Conservation (phyloP, 2,888 invertebrate genomes). For the Argyra leucocephala region DNA sequence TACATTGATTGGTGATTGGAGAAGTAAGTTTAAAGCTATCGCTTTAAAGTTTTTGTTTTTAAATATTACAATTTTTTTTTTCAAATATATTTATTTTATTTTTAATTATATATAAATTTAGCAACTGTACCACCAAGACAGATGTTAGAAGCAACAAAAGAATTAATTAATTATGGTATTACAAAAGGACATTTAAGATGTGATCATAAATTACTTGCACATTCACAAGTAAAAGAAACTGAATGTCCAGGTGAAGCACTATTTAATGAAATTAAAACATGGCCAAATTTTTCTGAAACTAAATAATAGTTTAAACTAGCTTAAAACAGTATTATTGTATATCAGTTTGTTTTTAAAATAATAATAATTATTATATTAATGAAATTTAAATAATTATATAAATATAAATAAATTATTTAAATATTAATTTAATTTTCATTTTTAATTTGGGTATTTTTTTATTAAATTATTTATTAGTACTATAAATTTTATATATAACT, state of each 20-base stretch:
- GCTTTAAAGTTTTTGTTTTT: slow-evolving; percentile 30
- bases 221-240: slow-evolving; percentile 52
- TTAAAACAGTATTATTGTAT: too few relatives aligned
- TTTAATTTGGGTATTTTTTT: too few relatives aligned
- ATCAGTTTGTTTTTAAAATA: too few relatives aligned
- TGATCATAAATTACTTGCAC: slow-evolving; percentile 56
- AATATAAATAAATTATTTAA: too few relatives aligned
- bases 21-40: slow-evolving; percentile 27
- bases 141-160: slow-evolving; percentile 52
- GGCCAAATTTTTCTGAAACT: slow-evolving; percentile 47
- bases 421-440: too few relatives aligned
- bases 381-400: too few relatives aligned
- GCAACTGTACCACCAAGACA: slow-evolving; percentile 49
- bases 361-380: too few relatives aligned
- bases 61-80: background rate
- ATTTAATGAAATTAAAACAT: slow-evolving; percentile 51
- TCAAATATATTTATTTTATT: background rate
- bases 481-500: too few relatives aligned
- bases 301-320: slow-evolving; percentile 11
- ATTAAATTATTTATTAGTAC: too few relatives aligned
- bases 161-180: slow-evolving; percentile 53
- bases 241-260: slow-evolving; percentile 58
- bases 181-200: slow-evolving; percentile 48
- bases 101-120: slow-evolving; percentile 40
- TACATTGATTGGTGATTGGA: slow-evolving; percentile 52